These are phyloP conservation scores for Buphagus erythrorhynchus DNA, from an alignment of 2,797 vertebrate species.

Conservation along the genomic window DNA sequence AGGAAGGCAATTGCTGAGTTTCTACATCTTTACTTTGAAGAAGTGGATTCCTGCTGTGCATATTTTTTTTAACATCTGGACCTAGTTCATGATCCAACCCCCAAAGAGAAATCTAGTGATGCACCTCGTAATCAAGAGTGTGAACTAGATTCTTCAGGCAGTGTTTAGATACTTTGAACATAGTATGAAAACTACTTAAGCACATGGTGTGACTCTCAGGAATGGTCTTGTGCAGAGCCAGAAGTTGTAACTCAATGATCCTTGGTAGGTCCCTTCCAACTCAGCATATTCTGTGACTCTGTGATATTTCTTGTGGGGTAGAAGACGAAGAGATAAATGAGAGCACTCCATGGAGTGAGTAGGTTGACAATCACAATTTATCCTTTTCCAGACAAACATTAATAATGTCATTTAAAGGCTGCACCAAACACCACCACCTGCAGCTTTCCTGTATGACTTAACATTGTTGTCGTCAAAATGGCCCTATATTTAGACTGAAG, in stretches of 20 bases:
- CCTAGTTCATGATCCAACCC: not conserved
- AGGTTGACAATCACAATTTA: not conserved
- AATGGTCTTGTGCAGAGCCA: not conserved
- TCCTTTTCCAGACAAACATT: not conserved
- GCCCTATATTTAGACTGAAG: not conserved
- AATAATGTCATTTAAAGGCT: not conserved
- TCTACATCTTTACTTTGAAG: not conserved
- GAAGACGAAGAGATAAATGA: not conserved
- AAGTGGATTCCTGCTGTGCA: not conserved
- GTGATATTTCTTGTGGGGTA: not conserved
- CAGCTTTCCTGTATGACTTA: not conserved
- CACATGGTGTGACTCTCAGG: not conserved
- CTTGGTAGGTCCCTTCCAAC: not conserved
- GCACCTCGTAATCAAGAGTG: accelerated
- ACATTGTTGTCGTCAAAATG: not conserved
- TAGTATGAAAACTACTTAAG: not conserved
- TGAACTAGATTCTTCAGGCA: not conserved
- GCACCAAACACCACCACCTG: not conserved
- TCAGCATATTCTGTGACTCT: not conserved
- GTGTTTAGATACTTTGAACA: not conserved
- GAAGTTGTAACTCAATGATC: no score
- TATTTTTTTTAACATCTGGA: not conserved
- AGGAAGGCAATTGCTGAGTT: not conserved
- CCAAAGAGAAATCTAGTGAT: not conserved
- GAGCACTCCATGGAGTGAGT: not conserved